Conservation (phyloP, 2,888 invertebrate species). For the Malachius bipustulatus region DNA sequence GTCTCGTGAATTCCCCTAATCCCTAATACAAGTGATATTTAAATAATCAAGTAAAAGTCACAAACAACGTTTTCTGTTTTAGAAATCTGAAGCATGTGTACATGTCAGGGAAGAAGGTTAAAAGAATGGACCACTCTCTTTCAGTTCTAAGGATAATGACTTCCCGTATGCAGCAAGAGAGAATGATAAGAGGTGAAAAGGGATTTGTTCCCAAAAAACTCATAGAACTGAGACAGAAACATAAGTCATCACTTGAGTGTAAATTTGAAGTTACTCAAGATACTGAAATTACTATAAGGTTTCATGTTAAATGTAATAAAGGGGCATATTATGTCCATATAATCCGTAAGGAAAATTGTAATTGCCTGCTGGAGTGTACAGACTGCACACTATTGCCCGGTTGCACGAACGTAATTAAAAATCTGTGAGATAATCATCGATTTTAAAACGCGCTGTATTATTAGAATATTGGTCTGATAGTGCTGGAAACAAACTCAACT, state of each 20-base stretch:
- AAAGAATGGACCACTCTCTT: conserved; percentile 2
- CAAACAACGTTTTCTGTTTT: not conserved
- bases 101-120: conserved; percentile 3
- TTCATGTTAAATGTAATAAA: conserved; percentile 1
- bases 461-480: too few relatives aligned
- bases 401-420: too few relatives aligned
- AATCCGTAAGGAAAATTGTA: conserved; percentile 3
- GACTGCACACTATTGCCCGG: conserved; percentile 3
- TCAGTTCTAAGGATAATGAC: conserved; percentile 2
- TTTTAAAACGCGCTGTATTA: too few relatives aligned
- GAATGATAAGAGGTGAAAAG: not conserved
- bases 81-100: conserved; percentile 3
- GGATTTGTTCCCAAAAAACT: not conserved
- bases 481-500: too few relatives aligned
- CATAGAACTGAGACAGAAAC: not conserved
- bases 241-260: conserved; percentile 1
- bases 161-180: conserved; percentile 2
- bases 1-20: too few relatives aligned
- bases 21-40: too few relatives aligned
- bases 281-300: conserved; percentile 1
- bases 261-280: conserved; percentile 1
- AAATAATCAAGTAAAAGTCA: too few relatives aligned
- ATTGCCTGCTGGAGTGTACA: conserved; percentile 2
- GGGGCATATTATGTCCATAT: conserved; percentile 3
- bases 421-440: too few relatives aligned